Conservation (phyloP, 2,797 vertebrate genomes). For the Pseudochaenichthys georgianus region DNA sequence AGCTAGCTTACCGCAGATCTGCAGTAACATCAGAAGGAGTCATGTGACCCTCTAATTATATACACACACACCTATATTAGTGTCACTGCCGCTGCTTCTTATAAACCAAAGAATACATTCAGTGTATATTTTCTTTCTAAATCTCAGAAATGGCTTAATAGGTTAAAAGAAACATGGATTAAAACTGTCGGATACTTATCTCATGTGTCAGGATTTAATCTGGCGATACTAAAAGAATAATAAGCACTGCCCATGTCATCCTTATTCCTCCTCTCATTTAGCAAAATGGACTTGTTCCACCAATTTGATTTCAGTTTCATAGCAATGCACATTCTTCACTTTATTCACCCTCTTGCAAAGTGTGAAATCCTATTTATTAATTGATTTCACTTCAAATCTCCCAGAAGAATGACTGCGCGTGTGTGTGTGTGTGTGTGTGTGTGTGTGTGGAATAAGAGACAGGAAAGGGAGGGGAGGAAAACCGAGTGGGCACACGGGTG, state of each 20-base stretch:
- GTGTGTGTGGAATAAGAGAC: slow-evolving; percentile 21
- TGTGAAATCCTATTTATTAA: slow-evolving; percentile 76
- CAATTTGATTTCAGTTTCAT: slow-evolving; percentile 59
- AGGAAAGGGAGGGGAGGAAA: background rate
- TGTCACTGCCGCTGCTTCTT: no score
- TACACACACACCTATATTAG: no score
- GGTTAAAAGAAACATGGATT: no score
- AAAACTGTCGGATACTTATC: background rate
- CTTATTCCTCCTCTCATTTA: slow-evolving; percentile 19
- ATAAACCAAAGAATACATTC: no score
- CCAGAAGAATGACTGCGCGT: slow-evolving; percentile 40
- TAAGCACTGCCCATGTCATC: slow-evolving; percentile 9
- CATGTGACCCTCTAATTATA: no score
- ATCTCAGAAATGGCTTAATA: no score
- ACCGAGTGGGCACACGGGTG: slow-evolving; percentile 25
- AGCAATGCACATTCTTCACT: slow-evolving; percentile 52
- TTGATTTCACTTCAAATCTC: slow-evolving; percentile 73
- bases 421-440: slow-evolving; percentile 19
- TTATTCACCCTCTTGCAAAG: slow-evolving; percentile 66
- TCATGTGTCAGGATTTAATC: slow-evolving; percentile 27
- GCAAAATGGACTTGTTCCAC: slow-evolving; percentile 24
- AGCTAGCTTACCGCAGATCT: no score
- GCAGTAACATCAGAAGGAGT: no score
- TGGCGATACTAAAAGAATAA: slow-evolving; percentile 35
- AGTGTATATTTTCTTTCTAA: no score